Evolutionary conservation across 2,113 vertebrate species (phyloP).

Genomic region (Protobothrops flavoviridis): DNA sequence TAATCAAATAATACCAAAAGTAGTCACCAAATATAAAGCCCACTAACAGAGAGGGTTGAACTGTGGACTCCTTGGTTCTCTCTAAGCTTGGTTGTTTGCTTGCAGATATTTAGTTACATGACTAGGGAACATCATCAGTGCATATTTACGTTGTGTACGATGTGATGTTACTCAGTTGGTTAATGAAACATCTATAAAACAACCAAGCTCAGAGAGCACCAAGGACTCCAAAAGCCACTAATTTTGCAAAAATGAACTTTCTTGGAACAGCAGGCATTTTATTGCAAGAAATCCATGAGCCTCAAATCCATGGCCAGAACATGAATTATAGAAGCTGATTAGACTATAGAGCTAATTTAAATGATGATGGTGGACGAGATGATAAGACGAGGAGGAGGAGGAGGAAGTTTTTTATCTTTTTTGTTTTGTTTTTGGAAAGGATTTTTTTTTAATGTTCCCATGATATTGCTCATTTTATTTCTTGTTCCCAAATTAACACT

Average conservation of each 20-base stretch:
- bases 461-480: slow-evolving; percentile 28
- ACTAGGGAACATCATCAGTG: background rate
- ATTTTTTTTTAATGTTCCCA: slow-evolving; percentile 23
- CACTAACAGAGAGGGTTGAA: background rate
- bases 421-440: slow-evolving; percentile 17
- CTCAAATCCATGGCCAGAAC: background rate
- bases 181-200: background rate
- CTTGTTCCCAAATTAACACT: background rate
- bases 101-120: background rate
- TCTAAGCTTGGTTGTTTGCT: background rate
- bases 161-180: background rate
- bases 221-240: background rate
- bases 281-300: background rate
- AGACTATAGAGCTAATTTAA: background rate
- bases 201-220: background rate
- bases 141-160: background rate
- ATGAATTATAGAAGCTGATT: background rate
- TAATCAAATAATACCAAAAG: background rate
- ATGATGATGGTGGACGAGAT: background rate
- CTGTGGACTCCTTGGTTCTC: background rate
- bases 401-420: background rate
- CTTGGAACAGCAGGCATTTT: background rate
- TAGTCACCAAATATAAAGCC: background rate
- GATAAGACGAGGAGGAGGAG: background rate
- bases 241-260: background rate